Conservation (phyloP, 2,797 vertebrate genomes). For the Arnoldichthys spilopterus region DNA sequence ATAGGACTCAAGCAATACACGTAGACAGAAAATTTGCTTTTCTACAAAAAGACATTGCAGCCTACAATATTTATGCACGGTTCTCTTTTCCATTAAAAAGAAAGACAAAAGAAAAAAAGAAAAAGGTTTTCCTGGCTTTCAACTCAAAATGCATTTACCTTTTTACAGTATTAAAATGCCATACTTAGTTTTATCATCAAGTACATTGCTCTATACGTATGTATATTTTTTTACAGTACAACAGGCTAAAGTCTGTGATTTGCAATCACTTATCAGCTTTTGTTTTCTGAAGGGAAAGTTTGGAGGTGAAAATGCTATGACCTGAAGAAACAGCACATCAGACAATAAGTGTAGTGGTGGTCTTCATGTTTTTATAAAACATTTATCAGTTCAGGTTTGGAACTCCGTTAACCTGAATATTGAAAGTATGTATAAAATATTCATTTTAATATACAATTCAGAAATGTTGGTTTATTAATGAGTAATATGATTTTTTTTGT, state of each 20-base stretch:
- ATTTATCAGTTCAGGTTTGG: slow-evolving; percentile 50
- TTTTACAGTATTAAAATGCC: slow-evolving; percentile 39
- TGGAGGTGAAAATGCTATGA: slow-evolving; percentile 22
- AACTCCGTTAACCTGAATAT: slow-evolving; percentile 60
- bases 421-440: slow-evolving; percentile 58
- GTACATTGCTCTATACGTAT: slow-evolving; percentile 34
- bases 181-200: slow-evolving; percentile 28
- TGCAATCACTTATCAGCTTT: slow-evolving; percentile 30
- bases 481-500: slow-evolving; percentile 46
- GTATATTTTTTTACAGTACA: slow-evolving; percentile 44
- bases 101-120: background rate
- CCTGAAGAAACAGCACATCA: slow-evolving; percentile 49
- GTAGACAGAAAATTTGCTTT: slow-evolving; percentile 57
- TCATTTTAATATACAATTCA: slow-evolving; percentile 67
- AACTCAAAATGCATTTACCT: slow-evolving; percentile 40
- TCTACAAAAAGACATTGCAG: slow-evolving; percentile 65
- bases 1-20: slow-evolving; percentile 63
- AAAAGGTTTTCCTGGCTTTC: slow-evolving; percentile 15
- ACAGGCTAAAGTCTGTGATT: slow-evolving; percentile 38
- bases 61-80: slow-evolving; percentile 61
- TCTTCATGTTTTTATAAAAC: slow-evolving; percentile 50
- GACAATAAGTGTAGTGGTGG: slow-evolving; percentile 41
- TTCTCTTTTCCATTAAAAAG: slow-evolving; percentile 27
- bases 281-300: slow-evolving; percentile 27
- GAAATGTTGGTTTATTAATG: slow-evolving; percentile 53